Evolutionary conservation across 2,888 invertebrate species (phyloP), one percentile per base, ranked within the genome.

Genomic region (Drosophila barbarae): DNA sequence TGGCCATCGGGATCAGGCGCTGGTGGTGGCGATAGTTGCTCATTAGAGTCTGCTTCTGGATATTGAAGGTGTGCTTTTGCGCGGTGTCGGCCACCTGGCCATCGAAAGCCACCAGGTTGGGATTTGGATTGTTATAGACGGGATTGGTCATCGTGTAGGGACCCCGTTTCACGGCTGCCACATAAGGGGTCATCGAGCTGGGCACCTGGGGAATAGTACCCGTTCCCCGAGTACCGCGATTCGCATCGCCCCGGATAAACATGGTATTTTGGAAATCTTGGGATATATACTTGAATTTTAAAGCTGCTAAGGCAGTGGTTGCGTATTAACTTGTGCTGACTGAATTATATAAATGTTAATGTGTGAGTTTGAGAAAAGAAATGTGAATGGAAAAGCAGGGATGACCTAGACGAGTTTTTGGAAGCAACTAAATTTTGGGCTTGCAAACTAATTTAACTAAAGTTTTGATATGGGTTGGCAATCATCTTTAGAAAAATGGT

Each of bases 61-160:
- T 55, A 15, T 84, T 79, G 9, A 79, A 84, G 4, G 79, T 78
- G 15, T 78, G 79, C 26, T 47, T 64, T 26, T 69, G 70, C 46
- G 56, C 47, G 18, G 57, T 5, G 6, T 32, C 53, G 13, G 15
- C 49, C 28, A 41, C 49, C 49, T 61, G 57, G 0, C 39, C 51
- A 2, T 72, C 69, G 10, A 46, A 3, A 1, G 15, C 42, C 51
- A 38, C 51, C 44, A 51, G 42, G 15, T 63, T 13, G 36, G 63
- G 51, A 10, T 63, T 63, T 21, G 46, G 52, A 26, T 41, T 66
- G 9, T 57, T 69, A 36, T 67, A 78, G 0, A 78, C 76, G 21
- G 74, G 83, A n/a, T 74, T 66, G 12, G 64, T 69, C 6, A 84
- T 41, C 0, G 79, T 82, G 6, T 63, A 74, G 3, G 74, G 71